Conservation (phyloP, 2,113 vertebrate genomes). For the Phyllostomus discolor region DNA sequence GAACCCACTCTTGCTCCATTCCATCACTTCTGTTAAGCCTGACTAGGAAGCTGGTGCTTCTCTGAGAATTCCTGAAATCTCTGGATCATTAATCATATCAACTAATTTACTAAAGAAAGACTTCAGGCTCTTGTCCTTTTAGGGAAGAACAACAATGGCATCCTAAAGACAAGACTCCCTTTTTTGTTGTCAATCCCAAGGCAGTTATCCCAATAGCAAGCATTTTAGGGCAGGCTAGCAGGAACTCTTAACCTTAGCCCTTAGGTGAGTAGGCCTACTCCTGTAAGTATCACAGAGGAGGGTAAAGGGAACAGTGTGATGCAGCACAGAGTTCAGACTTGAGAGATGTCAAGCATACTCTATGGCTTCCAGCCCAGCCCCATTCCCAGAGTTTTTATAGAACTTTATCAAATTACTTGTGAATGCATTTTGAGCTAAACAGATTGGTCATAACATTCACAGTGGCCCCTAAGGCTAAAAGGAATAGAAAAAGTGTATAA, state of each 20-base stretch:
- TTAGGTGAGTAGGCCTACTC: neutral
- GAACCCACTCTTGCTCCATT: neutral
- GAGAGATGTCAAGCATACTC: neutral
- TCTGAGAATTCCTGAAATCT: neutral
- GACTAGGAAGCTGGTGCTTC: neutral
- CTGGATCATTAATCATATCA: conserved; percentile 44
- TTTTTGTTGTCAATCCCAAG: neutral
- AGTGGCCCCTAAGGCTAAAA: neutral
- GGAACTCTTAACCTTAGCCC: neutral
- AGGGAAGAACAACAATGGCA: neutral
- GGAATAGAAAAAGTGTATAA: neutral
- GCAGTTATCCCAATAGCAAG: neutral
- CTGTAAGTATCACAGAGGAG: neutral
- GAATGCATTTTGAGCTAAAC: neutral
- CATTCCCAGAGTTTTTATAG: neutral
- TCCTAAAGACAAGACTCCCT: neutral
- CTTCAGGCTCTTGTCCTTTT: neutral
- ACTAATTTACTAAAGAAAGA: conserved; percentile 24
- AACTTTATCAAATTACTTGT: neutral
- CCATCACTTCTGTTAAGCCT: neutral
- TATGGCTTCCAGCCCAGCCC: neutral
- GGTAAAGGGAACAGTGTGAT: neutral
- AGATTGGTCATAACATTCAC: neutral
- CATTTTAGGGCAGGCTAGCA: neutral
- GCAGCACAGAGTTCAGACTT: neutral